Base-by-base conservation (phyloP, 2,888 invertebrate species). In the Xanthia togata region DNA sequence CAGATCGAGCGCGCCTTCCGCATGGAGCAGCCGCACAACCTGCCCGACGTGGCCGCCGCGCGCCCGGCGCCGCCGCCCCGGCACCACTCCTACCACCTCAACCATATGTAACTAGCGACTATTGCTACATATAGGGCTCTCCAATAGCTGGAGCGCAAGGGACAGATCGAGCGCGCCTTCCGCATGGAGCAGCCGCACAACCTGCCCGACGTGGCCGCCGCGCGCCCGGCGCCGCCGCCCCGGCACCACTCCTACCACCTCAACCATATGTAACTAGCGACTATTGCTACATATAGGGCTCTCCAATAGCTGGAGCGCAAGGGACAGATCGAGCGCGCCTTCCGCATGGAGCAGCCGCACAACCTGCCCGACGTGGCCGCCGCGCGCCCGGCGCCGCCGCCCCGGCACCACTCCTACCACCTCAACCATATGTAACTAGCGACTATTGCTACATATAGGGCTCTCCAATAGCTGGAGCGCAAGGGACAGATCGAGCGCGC, bases 401-500 rank as follows among this genome's bases (percentile, higher is more conserved):
- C 98, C 0, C 94, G 98, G 55, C 97, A 98, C 90, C 98, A 98
- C 91, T 98, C 98, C 92, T 98, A 98, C 92, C 98, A 98, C 93
- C 96, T 98, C 78, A 97, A 98, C 93, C 97, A 97, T 88, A 97
- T 97, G 91, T 96, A 8, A 85, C 93, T 57, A 47, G 4, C 17
- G 47, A 17, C 17, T 44, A 44, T 14, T 44, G 44, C 41, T 44
- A 12, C 12, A 44, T 44, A 44, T 44, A 38, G 41, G 41, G 9
- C 41, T n/a, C n/a, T n/a, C n/a, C n/a, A n/a, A n/a, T n/a, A n/a
- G n/a, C n/a, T n/a, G n/a, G n/a, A n/a, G n/a, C n/a, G n/a, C 89
- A 99, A 99, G 90, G 98, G 98, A 47, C 99, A 99, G 96, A 99
- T 99, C 73, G 99, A 99, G 93, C 98, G 98, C 91, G 98, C 99